phyloP scores from a whole-genome alignment of 2,797 vertebrate species.

The Okamejei kenojei region DNA sequence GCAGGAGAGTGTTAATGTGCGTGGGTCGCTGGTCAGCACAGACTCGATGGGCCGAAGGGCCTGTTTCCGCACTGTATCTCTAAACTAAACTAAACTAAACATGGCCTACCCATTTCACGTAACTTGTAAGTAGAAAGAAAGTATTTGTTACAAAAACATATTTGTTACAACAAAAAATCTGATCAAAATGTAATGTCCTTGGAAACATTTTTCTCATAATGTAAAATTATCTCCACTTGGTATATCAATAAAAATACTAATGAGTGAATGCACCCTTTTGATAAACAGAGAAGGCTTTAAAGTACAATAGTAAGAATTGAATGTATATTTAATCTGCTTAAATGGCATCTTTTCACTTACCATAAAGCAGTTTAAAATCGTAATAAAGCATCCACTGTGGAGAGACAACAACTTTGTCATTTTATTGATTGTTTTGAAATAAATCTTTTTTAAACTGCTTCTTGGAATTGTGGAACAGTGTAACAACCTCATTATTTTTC shows the following conservation, averaged over 20 bases:
- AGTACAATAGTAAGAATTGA: background rate
- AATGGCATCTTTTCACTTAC: background rate
- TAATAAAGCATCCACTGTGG: background rate
- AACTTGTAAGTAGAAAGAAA: background rate
- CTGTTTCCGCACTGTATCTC: too few species aligned
- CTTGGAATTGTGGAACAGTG: background rate
- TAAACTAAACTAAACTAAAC: too few species aligned
- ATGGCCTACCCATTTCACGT: background rate
- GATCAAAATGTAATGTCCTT: background rate
- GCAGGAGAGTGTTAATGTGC: too few species aligned
- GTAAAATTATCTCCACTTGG: background rate
- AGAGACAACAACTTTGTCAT: background rate
- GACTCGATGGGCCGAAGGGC: too few species aligned
- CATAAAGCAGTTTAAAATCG: background rate
- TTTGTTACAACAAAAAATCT: background rate
- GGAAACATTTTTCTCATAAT: background rate
- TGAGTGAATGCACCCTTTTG: background rate
- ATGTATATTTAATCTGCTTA: background rate
- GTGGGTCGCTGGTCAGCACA: too few species aligned
- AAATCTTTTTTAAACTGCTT: background rate
- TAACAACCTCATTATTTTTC: constrained; percentile 3
- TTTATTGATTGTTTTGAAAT: background rate
- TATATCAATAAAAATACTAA: background rate
- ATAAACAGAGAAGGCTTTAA: background rate
- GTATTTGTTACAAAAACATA: background rate